These are phyloP conservation scores for Nymphalis urticae DNA, from an alignment of 2,888 invertebrate genomes.

Conservation along the genomic window DNA sequence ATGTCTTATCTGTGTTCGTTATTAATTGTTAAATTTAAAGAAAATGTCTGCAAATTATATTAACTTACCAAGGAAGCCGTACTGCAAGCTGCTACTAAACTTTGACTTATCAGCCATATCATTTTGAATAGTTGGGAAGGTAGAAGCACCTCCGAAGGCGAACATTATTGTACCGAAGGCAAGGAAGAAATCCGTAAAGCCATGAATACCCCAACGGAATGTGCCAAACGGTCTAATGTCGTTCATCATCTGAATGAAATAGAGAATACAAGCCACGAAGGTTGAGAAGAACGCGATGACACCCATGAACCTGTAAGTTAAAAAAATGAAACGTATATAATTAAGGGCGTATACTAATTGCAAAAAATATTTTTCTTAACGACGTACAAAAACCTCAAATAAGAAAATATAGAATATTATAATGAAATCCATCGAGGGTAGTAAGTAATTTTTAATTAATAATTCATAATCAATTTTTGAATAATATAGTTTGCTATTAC, in stretches of 20 bases:
- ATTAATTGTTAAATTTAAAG: too few relatives aligned
- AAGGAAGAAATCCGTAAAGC: slow-evolving; percentile 84
- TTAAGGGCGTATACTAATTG: too few relatives aligned
- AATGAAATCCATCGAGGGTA: too few relatives aligned
- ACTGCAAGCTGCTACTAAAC: slow-evolving; percentile 83
- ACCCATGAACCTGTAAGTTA: slow-evolving; percentile 80
- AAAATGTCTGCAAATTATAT: too few relatives aligned
- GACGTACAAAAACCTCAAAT: too few relatives aligned
- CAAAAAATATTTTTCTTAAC: too few relatives aligned
- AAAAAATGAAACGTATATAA: neutral
- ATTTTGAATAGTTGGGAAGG: slow-evolving; percentile 90
- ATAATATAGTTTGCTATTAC: too few relatives aligned
- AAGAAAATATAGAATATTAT: too few relatives aligned
- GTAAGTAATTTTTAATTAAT: too few relatives aligned
- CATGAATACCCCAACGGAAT: slow-evolving; percentile 75
- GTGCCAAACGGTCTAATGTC: slow-evolving; percentile 71
- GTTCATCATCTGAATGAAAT: slow-evolving; percentile 82
- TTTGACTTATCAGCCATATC: slow-evolving; percentile 86
- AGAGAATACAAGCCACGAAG: slow-evolving; percentile 82
- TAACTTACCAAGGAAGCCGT: slow-evolving; percentile 82
- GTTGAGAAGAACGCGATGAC: slow-evolving; percentile 84
- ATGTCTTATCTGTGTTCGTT: too few relatives aligned
- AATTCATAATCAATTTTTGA: too few relatives aligned
- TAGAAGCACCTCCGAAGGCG: slow-evolving; percentile 87
- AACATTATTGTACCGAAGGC: slow-evolving; percentile 87